These are phyloP conservation scores for Gobio gobio DNA, from an alignment of 2,113 vertebrate species.

Conservation along the genomic window DNA sequence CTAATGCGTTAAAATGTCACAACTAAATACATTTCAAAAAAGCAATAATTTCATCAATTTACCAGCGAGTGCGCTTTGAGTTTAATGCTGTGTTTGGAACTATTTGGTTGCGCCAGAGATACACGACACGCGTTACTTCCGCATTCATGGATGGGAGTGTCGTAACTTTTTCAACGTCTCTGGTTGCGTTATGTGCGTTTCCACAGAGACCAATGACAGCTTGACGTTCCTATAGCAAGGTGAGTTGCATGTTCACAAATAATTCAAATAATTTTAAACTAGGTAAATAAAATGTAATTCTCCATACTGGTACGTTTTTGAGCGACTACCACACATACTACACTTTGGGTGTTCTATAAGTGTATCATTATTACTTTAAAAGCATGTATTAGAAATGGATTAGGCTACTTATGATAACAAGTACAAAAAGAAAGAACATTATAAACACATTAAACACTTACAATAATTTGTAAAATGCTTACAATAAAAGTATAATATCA, in stretches of 20 bases:
- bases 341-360: background rate
- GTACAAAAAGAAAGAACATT: background rate
- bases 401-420: background rate
- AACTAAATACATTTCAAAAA: too few species aligned
- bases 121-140: too few species aligned
- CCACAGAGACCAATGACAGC: slow-evolving; percentile 43
- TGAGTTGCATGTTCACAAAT: background rate
- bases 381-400: background rate
- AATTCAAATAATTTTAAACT: background rate
- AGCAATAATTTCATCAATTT: too few species aligned
- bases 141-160: too few species aligned
- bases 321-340: background rate
- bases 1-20: too few species aligned
- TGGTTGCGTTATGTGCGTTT: background rate
- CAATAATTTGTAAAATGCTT: background rate
- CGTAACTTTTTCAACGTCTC: too few species aligned
- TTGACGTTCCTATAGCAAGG: background rate
- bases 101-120: too few species aligned
- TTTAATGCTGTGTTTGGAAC: too few species aligned
- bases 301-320: background rate
- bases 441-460: too few species aligned
- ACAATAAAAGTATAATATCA: background rate
- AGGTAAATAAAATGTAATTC: background rate
- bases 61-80: too few species aligned
- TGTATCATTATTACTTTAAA: background rate